Percentiles rank a stretch among this genome's conserved stretches.
These are phyloP conservation scores for Parazoanthus darwini DNA, from an alignment of 92 coral and sea anemone genomes.

Conservation along the genomic window DNA sequence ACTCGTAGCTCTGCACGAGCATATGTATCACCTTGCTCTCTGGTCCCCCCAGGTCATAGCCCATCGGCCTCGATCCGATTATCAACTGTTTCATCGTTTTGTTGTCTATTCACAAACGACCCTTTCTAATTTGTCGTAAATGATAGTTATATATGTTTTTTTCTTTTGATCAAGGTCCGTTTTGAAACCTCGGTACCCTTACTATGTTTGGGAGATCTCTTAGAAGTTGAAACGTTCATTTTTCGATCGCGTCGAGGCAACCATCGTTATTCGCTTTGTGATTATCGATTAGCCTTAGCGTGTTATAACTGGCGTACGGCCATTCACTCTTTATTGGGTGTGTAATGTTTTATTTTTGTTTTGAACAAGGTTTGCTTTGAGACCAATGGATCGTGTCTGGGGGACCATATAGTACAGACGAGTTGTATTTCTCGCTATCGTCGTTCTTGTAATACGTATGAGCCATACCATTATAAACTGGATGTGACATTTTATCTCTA, in stretches of 20 bases:
- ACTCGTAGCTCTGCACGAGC: conserved; percentile 8
- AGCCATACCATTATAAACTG: no score
- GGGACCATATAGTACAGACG: no score
- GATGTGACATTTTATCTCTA: no score
- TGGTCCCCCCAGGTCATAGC: conserved; percentile 8
- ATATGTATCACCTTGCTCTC: conserved; percentile 5
- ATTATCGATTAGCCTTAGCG: conserved; percentile 5
- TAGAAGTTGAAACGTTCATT: conserved; percentile 1
- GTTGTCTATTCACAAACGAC: conserved; percentile 5
- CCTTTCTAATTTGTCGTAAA: neutral
- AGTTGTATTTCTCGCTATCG: no score
- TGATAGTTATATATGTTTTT: neutral
- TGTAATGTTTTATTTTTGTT: neutral
- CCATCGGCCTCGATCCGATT: conserved; percentile 8
- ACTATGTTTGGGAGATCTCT: neutral
- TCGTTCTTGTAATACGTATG: no score
- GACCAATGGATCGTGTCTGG: neutral
- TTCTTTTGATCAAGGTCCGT: neutral
- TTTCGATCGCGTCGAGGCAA: neutral
- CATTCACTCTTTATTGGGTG: conserved; percentile 1
- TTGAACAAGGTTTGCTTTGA: neutral
- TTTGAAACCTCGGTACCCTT: neutral
- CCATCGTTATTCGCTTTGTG: neutral
- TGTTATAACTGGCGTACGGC: conserved; percentile 1
- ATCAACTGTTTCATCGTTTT: conserved; percentile 3